These are phyloP conservation scores for Trachythela sp. DNA, from an alignment of 64 coral and sea anemone genomes.

Conservation along the genomic window DNA sequence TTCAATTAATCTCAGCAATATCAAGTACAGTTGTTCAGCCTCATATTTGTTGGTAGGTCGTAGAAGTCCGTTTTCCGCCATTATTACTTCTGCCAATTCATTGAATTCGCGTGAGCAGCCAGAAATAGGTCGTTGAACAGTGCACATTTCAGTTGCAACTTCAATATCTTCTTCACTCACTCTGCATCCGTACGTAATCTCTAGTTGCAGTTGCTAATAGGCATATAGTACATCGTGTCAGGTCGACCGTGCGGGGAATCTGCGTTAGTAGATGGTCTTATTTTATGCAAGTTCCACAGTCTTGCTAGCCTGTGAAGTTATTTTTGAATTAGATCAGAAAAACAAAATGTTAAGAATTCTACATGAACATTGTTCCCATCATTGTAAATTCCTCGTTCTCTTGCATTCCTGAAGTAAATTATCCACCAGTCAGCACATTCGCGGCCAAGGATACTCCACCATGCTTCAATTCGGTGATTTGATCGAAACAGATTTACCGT, in stretches of 20 bases:
- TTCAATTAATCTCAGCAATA: background rate
- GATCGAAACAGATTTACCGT: background rate
- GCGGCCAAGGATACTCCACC: background rate
- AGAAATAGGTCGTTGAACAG: too few species aligned
- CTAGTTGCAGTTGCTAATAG: too few species aligned
- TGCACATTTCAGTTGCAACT: too few species aligned
- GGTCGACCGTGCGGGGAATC: background rate
- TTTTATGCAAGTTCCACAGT: background rate
- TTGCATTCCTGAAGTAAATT: slow-evolving; percentile 28
- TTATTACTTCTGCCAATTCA: background rate
- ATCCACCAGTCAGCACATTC: slow-evolving; percentile 50
- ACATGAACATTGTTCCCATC: background rate
- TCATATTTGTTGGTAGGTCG: background rate
- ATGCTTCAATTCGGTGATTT: background rate
- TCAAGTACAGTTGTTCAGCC: background rate
- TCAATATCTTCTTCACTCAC: too few species aligned
- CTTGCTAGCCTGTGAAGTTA: background rate
- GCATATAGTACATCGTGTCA: background rate
- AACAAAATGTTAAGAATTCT: background rate
- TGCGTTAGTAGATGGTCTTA: background rate
- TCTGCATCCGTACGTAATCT: too few species aligned
- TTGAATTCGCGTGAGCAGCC: background rate
- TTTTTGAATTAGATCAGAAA: background rate
- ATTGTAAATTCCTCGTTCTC: background rate
- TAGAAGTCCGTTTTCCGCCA: background rate